These are phyloP conservation scores for Lepidostoma basale DNA, from an alignment of 1,140 invertebrate species.

Conservation along the genomic window DNA sequence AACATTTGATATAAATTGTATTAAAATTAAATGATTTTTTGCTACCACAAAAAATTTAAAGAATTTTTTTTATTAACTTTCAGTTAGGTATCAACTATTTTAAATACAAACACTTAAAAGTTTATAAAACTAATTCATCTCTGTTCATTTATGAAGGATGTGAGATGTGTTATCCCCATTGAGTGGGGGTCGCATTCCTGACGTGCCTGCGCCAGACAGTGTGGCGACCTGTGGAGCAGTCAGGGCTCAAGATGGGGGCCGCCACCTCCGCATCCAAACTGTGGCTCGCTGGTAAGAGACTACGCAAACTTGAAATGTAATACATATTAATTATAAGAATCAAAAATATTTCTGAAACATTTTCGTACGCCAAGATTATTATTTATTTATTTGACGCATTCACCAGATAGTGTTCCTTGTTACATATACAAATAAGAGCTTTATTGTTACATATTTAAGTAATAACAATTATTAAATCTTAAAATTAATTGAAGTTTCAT, in stretches of 20 bases:
- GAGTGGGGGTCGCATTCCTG: constrained; percentile 38
- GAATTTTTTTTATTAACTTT: not conserved
- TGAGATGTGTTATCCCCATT: constrained; percentile 37
- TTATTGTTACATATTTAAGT: too few relatives aligned
- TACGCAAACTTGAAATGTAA: too few relatives aligned
- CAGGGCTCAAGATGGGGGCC: constrained; percentile 6
- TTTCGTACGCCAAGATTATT: too few relatives aligned
- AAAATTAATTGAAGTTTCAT: too few relatives aligned
- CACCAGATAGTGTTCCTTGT: too few relatives aligned
- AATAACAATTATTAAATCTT: too few relatives aligned
- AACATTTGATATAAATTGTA: not conserved
- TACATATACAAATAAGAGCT: too few relatives aligned
- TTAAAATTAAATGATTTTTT: not conserved
- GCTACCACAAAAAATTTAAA: not conserved
- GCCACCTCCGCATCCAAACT: not conserved
- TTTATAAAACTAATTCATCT: too few relatives aligned
- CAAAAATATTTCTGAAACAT: too few relatives aligned
- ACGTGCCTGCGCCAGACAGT: constrained; percentile 42
- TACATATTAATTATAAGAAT: too few relatives aligned
- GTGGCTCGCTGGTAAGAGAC: not conserved
- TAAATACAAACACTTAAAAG: not conserved
- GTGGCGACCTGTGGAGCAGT: constrained; percentile 37
- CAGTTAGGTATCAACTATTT: not conserved
- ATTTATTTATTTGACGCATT: too few relatives aligned
- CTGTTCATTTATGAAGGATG: constrained; percentile 45